Percentiles rank a stretch among this genome's conserved stretches.
Conservation (phyloP, 2,888 invertebrate genomes). For the Junonia oenone region DNA sequence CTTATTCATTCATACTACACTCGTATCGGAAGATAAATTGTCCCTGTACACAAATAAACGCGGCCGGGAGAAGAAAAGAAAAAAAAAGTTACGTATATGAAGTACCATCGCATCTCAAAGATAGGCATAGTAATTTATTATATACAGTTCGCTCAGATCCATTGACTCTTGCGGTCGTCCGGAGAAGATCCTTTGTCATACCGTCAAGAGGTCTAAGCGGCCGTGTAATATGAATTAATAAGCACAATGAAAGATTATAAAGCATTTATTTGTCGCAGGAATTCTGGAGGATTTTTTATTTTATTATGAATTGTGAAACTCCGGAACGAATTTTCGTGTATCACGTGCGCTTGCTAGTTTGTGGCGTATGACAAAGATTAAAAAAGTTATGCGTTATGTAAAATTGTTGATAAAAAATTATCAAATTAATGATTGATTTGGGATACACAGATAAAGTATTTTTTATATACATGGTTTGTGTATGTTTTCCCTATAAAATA, state of each 20-base stretch:
- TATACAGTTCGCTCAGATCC: slow-evolving; percentile 67
- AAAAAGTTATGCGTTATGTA: slow-evolving; percentile 2
- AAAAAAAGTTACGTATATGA: slow-evolving; percentile 53
- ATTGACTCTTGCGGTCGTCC: slow-evolving; percentile 71
- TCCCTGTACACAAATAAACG: slow-evolving; percentile 69
- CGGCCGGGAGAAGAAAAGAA: slow-evolving; percentile 53
- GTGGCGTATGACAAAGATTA: slow-evolving; percentile 31
- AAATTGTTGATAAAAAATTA: too few relatives aligned
- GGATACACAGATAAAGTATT: too few relatives aligned
- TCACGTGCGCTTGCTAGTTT: slow-evolving; percentile 60
- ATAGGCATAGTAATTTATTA: slow-evolving; percentile 72
- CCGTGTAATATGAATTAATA: slow-evolving; percentile 80
- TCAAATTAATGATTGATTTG: too few relatives aligned
- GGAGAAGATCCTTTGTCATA: slow-evolving; percentile 66
- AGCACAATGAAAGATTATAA: slow-evolving; percentile 73
- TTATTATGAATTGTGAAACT: slow-evolving; percentile 51
- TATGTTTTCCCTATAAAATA: too few relatives aligned
- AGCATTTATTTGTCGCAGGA: slow-evolving; percentile 70
- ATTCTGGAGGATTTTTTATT: slow-evolving; percentile 45
- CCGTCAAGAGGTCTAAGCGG: slow-evolving; percentile 66
- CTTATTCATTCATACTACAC: slow-evolving; percentile 67
- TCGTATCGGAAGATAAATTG: slow-evolving; percentile 73
- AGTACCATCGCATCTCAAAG: slow-evolving; percentile 56
- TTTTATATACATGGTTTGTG: too few relatives aligned
- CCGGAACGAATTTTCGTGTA: slow-evolving; percentile 70